Conservation (phyloP, 1,140 invertebrate genomes). For the Eupeodes corollae region DNA sequence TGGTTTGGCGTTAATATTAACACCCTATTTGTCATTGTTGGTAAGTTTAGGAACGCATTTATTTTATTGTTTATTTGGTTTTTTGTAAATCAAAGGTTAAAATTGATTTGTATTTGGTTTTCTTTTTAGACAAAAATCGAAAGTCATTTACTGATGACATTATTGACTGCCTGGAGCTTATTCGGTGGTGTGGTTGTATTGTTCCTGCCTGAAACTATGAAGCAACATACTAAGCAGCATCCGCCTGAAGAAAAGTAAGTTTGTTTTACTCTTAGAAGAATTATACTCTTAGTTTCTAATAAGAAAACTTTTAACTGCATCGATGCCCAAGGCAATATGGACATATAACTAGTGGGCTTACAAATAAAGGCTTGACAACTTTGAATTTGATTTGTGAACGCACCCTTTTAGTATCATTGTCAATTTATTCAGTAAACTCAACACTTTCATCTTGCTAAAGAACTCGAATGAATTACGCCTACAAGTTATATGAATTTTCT, state of each 20-base stretch:
- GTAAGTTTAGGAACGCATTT: slow-evolving; percentile 39
- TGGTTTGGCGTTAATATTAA: slow-evolving; percentile 54
- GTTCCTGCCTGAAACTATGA: slow-evolving; percentile 32
- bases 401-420: no score
- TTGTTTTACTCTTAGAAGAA: no score
- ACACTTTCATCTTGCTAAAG: no score
- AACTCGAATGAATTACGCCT: no score
- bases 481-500: no score
- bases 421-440: no score
- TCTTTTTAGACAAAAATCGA: slow-evolving; percentile 35
- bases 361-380: no score
- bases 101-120: neutral
- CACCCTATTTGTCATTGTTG: slow-evolving; percentile 61
- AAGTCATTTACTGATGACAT: slow-evolving; percentile 34
- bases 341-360: no score
- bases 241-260: slow-evolving; percentile 12
- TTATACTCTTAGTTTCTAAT: no score
- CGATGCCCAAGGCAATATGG: no score
- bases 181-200: slow-evolving; percentile 39
- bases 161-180: slow-evolving; percentile 37
- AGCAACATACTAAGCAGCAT: slow-evolving; percentile 8
- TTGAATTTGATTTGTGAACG: no score
- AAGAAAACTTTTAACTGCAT: no score
- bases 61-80: slow-evolving; percentile 1
- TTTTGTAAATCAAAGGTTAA: neutral